Base-by-base conservation (phyloP, 2,888 invertebrate genomes). In the Parelbella ahira region DNA sequence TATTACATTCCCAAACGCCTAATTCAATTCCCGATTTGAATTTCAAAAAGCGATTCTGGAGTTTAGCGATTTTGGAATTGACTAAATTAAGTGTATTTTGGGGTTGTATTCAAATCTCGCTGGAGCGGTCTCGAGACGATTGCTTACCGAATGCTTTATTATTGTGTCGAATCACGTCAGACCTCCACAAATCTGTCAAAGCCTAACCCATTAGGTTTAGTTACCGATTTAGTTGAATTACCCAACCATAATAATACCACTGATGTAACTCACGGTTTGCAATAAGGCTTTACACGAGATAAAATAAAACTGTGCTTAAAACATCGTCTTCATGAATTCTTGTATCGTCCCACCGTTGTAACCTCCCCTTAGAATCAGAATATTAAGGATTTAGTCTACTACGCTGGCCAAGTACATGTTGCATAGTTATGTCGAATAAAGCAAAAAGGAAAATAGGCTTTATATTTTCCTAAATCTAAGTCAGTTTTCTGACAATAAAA, bases 81-180 rank as follows among this genome's bases (percentile, higher is more conserved):
- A 10, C 2, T 24, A 10, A 24, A 24, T 9, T 10, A 10, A 24
- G 10, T 8, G 6, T 24, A 29, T 15, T 29, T 29, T 29, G 15
- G 15, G 11, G 11, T 8, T 5, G 28, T 29, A 29, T 29, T 29
- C 28, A 29, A 29, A 29, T 8, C 10, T 8, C 15, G 8, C 21
- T 4, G 8, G 13, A 10, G 13, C 4, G 8, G 7, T 21, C 9
- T 11, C 8, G 3, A 7, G 28, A 29, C 8, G 28, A 29, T 29
- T 29, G 28, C 4, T 11, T 29, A 8, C 8, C 28, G 15, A 15
- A 9, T n/a, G 28, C 8, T 15, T 11, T 15, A 29, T 29, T 29
- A 15, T 29, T 29, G 18, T 29, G 28, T 18, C 15, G 11, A 29
- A 29, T 15, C 8, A 9, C 15, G 8, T 18, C 12, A 29, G 15